Conservation (phyloP, 2,797 vertebrate genomes). For the Hybognathus amarus region DNA sequence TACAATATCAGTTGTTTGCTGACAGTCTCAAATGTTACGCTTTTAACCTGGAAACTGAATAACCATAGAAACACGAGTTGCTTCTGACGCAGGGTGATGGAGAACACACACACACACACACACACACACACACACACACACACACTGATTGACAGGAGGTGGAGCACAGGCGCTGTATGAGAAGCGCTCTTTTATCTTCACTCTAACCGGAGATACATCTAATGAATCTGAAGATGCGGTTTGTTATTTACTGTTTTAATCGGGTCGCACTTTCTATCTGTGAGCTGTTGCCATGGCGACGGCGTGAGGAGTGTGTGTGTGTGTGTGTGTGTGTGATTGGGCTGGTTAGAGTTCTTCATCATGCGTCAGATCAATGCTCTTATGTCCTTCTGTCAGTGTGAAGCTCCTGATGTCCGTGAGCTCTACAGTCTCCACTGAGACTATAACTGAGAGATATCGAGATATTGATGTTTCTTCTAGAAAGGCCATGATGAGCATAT, state of each 20-base stretch:
- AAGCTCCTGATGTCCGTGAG: not conserved
- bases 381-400: not conserved
- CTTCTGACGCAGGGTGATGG: not conserved
- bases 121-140: not conserved
- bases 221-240: conserved; percentile 13
- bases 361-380: not conserved
- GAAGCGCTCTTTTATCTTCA: not conserved
- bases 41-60: not conserved
- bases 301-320: not conserved
- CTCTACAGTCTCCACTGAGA: not conserved
- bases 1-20: not conserved
- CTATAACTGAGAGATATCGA: not conserved
- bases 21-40: not conserved
- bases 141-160: not conserved
- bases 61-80: not conserved
- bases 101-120: not conserved
- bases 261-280: not conserved
- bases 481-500: conserved; percentile 10
- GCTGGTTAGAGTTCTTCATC: not conserved
- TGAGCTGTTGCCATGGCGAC: conserved; percentile 1
- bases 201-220: not conserved
- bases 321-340: conserved; percentile 15
- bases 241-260: conserved; percentile 22
- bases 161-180: not conserved
- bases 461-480: not conserved